Conservation (phyloP, 2,113 vertebrate species). For the Nettapus auritus region DNA sequence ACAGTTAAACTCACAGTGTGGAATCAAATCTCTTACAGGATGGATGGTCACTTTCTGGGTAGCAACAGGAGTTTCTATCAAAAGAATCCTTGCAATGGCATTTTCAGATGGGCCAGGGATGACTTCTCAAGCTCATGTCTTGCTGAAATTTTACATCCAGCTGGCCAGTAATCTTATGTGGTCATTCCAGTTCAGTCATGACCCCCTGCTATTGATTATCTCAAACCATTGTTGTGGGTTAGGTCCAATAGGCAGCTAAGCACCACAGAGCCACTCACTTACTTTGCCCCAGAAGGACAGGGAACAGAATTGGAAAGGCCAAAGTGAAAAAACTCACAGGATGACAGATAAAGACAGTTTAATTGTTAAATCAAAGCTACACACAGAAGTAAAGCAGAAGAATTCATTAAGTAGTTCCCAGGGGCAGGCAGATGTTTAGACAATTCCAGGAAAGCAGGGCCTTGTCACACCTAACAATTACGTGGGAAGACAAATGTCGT, state of each 20-base stretch:
- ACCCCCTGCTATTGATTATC: background rate
- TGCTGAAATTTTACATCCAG: background rate
- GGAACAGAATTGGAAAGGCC: background rate
- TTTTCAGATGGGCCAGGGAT: background rate
- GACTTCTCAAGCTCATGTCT: background rate
- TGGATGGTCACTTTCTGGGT: background rate
- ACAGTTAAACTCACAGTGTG: too few relatives aligned
- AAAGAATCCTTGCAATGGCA: background rate
- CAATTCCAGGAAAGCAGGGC: background rate
- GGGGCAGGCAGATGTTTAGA: background rate
- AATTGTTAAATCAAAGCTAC: background rate
- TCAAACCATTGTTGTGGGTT: background rate
- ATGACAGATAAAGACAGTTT: background rate
- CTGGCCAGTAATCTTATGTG: background rate
- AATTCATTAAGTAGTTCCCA: background rate
- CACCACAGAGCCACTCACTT: background rate
- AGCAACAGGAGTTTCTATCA: background rate
- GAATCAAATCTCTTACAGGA: background rate
- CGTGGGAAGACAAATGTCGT: background rate
- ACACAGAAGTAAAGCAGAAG: background rate
- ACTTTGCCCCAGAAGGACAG: background rate
- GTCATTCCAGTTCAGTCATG: background rate
- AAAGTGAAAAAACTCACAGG: background rate
- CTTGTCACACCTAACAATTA: background rate
- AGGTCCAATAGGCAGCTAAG: background rate